phyloP scores from a whole-genome alignment of 2,113 vertebrate genomes.

The Indri indri region DNA sequence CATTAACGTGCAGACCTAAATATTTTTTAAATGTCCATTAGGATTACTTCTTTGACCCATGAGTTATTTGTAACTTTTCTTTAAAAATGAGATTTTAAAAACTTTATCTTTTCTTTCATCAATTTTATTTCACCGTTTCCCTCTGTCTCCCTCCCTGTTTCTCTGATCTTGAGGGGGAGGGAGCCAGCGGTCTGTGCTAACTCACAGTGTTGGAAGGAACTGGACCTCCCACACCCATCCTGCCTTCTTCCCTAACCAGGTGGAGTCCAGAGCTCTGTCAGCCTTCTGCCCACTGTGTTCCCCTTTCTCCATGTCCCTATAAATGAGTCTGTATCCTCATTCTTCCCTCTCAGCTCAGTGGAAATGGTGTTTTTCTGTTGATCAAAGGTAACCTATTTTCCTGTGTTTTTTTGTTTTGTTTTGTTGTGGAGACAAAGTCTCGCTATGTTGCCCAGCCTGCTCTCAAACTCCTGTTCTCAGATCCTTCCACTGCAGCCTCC shows the following conservation, averaged over 20 bases:
- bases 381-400: not conserved
- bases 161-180: not conserved
- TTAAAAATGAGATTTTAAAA: not conserved
- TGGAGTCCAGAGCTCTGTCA: not conserved
- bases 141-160: not conserved
- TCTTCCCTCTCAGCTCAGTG: not conserved
- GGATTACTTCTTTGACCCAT: not conserved
- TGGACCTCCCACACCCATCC: not conserved
- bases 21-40: not conserved
- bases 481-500: too few relatives aligned
- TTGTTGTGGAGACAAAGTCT: too few relatives aligned
- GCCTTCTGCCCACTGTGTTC: not conserved
- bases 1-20: not conserved
- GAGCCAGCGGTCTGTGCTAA: not conserved
- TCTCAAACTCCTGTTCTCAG: too few relatives aligned
- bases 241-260: not conserved
- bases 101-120: not conserved
- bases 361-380: not conserved
- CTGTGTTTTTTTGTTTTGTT: too few relatives aligned
- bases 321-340: not conserved
- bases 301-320: rapidly evolving
- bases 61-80: not conserved
- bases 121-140: not conserved
- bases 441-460: too few relatives aligned
- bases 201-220: not conserved